These are phyloP conservation scores for Sciurus niger DNA, from an alignment of 2,113 vertebrate genomes.

Conservation along the genomic window DNA sequence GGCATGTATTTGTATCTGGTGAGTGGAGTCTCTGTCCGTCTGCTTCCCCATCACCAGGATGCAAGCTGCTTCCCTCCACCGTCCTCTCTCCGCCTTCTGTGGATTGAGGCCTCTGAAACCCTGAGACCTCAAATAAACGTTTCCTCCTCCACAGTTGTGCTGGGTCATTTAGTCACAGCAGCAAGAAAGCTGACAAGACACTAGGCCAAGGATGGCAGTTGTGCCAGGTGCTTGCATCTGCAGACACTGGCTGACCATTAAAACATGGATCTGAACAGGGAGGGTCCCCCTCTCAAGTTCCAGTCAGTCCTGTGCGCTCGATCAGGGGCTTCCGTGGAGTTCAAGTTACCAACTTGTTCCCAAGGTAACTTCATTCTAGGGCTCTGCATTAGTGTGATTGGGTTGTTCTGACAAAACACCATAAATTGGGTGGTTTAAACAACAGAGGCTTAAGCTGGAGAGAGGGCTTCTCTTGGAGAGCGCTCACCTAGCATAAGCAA, in stretches of 20 bases:
- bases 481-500: no score
- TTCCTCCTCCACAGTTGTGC: no score
- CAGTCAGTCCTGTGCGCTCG: background rate
- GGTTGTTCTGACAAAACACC: background rate
- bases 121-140: no score
- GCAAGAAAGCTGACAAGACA: background rate
- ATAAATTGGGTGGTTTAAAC: background rate
- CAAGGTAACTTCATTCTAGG: background rate
- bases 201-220: background rate
- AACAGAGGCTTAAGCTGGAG: background rate
- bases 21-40: no score
- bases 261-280: background rate
- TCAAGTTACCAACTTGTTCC: background rate
- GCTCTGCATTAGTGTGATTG: background rate
- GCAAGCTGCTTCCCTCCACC: no score
- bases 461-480: no score
- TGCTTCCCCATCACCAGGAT: no score
- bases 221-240: background rate
- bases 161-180: no score
- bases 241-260: background rate
- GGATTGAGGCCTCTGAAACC: no score
- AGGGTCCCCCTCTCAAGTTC: background rate
- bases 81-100: no score
- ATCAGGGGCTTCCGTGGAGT: background rate
- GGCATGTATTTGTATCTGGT: no score